Evolutionary conservation across 2,797 vertebrate genomes (phyloP).

Genomic region (Martes flavigula): DNA sequence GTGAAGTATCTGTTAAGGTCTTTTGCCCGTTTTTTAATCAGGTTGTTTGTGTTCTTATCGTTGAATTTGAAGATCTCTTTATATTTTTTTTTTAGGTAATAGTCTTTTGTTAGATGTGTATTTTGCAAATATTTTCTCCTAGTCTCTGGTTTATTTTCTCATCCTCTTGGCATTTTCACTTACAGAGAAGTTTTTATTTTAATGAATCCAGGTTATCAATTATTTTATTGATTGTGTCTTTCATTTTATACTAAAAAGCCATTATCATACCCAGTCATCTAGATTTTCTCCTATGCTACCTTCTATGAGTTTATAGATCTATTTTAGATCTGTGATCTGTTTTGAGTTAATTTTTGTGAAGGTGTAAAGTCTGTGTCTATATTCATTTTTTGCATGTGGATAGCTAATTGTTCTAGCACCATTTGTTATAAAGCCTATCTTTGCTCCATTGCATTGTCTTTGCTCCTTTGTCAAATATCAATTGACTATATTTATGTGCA

Average conservation of each 20-base stretch:
- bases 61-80: not conserved
- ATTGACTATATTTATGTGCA: not conserved
- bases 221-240: not conserved
- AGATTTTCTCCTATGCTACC: not conserved
- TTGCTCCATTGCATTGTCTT: not conserved
- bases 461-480: not conserved
- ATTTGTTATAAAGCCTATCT: not conserved
- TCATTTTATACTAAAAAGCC: not conserved
- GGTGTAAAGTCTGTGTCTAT: not conserved
- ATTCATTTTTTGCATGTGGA: not conserved
- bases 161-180: not conserved
- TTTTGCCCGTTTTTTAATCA: not conserved
- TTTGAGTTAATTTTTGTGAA: not conserved
- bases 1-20: not conserved
- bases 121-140: not conserved
- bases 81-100: not conserved
- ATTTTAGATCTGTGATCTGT: not conserved
- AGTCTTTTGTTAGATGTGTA: not conserved
- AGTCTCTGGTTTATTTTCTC: not conserved
- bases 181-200: not conserved
- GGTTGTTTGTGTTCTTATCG: not conserved
- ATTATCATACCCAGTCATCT: not conserved
- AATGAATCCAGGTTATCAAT: not conserved
- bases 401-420: not conserved
- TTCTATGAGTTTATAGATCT: not conserved